Conservation (phyloP, 2,113 vertebrate species). For the Pluvialis apricaria region DNA sequence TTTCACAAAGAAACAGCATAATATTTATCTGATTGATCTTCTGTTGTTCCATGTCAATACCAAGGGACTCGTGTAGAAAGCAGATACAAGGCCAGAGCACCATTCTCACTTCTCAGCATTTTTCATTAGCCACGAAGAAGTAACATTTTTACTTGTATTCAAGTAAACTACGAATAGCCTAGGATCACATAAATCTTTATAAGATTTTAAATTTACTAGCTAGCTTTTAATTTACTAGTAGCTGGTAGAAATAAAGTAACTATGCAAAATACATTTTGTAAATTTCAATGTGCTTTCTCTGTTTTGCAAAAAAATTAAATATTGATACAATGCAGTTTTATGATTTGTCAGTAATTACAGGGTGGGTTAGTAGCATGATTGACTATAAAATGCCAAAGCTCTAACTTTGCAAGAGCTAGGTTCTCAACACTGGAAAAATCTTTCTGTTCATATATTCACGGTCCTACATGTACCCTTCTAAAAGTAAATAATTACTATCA, state of each 20-base stretch:
- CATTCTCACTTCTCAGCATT: not conserved
- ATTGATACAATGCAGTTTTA: not conserved
- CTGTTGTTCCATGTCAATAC: not conserved
- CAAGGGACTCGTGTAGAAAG: not conserved
- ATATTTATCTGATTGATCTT: not conserved
- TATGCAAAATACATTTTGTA: not conserved
- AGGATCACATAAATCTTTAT: not conserved
- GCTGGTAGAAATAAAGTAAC: not conserved
- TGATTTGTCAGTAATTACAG: not conserved
- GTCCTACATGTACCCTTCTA: not conserved
- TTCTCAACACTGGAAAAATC: not conserved
- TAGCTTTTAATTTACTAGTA: not conserved
- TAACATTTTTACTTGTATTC: not conserved
- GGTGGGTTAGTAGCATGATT: not conserved
- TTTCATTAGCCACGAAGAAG: not conserved
- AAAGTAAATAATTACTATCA: not conserved
- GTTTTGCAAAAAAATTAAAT: not conserved
- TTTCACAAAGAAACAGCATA: not conserved
- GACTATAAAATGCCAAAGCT: not conserved
- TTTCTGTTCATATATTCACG: not conserved
- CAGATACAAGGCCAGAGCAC: not conserved
- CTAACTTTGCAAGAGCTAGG: not conserved
- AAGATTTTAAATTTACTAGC: not conserved
- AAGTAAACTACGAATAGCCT: not conserved
- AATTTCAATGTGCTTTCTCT: not conserved